Percentiles rank a stretch among this genome's conserved stretches.
phyloP scores from a whole-genome alignment of 1,140 invertebrate genomes.

The Drosophila sucinea region DNA sequence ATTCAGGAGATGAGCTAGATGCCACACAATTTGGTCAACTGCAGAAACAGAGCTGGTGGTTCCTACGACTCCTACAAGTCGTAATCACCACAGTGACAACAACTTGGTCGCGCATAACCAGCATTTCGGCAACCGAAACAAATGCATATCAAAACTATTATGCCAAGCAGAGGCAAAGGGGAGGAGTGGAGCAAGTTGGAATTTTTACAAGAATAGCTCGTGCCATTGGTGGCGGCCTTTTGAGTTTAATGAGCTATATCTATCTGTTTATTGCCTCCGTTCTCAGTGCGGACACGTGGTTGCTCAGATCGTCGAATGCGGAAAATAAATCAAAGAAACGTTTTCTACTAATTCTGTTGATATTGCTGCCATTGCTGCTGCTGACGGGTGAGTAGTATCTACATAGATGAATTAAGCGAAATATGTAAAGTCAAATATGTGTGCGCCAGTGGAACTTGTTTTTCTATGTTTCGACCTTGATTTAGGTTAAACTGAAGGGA shows the following conservation, averaged over 20 bases:
- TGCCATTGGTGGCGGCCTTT: constrained; percentile 45
- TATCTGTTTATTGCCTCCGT: constrained; percentile 79
- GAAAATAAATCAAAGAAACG: constrained; percentile 76
- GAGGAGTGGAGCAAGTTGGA: constrained; percentile 33
- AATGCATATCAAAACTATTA: constrained; percentile 62
- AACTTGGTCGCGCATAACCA: constrained; percentile 56
- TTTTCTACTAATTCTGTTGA: constrained; percentile 79
- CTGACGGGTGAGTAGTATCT: constrained; percentile 83
- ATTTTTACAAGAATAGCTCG: constrained; percentile 18
- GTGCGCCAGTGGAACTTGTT: constrained; percentile 16
- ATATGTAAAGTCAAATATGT: constrained; percentile 51
- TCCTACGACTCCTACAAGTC: constrained; percentile 58
- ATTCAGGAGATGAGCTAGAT: constrained; percentile 78
- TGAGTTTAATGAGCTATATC: constrained; percentile 56
- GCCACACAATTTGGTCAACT: constrained; percentile 36
- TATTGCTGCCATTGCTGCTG: constrained; percentile 83
- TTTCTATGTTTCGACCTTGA: constrained; percentile 43
- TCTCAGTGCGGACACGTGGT: constrained; percentile 84
- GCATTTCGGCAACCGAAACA: constrained; percentile 39
- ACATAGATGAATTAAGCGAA: not conserved
- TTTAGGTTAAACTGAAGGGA: constrained; percentile 1
- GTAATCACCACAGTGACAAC: constrained; percentile 58
- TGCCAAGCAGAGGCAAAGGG: constrained; percentile 24
- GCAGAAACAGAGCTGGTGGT: constrained; percentile 62
- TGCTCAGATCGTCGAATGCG: constrained; percentile 74